phyloP scores from a whole-genome alignment of 2,888 invertebrate genomes.

The Lasiommata megera region DNA sequence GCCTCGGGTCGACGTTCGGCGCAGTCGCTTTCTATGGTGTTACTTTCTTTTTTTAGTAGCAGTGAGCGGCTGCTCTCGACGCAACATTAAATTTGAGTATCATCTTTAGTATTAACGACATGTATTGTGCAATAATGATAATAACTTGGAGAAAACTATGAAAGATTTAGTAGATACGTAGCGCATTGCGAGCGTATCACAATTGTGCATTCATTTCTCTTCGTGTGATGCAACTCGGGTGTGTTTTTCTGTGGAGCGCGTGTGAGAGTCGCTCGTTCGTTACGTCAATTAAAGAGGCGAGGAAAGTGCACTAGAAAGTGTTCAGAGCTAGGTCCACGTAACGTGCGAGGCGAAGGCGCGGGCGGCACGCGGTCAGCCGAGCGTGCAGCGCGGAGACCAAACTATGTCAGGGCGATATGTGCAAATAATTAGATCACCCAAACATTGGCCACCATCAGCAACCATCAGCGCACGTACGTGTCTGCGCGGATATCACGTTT shows the following conservation, averaged over 20 bases:
- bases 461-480: constrained; percentile 45
- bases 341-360: constrained; percentile 39
- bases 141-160: constrained; percentile 14
- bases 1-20: constrained; percentile 71
- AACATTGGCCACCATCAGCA: constrained; percentile 31
- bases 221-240: constrained; percentile 73
- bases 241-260: constrained; percentile 69
- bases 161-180: constrained; percentile 10
- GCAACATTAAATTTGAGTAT: constrained; percentile 45
- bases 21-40: constrained; percentile 73
- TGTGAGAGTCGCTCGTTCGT: constrained; percentile 74
- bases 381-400: constrained; percentile 38
- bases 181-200: constrained; percentile 55
- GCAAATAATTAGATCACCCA: constrained; percentile 58
- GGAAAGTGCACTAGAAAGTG: constrained; percentile 79
- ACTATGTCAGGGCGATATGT: constrained; percentile 71
- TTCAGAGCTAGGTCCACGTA: constrained; percentile 63
- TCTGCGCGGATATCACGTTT: constrained; percentile 35
- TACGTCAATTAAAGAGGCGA: constrained; percentile 77
- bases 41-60: constrained; percentile 75
- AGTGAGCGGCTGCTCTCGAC: constrained; percentile 48
- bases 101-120: constrained; percentile 34
- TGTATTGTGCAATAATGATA: constrained; percentile 11
- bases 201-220: constrained; percentile 76
- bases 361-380: constrained; percentile 31